Conservation (phyloP, 2,888 invertebrate species). For the Eupithecia abbreviata region DNA sequence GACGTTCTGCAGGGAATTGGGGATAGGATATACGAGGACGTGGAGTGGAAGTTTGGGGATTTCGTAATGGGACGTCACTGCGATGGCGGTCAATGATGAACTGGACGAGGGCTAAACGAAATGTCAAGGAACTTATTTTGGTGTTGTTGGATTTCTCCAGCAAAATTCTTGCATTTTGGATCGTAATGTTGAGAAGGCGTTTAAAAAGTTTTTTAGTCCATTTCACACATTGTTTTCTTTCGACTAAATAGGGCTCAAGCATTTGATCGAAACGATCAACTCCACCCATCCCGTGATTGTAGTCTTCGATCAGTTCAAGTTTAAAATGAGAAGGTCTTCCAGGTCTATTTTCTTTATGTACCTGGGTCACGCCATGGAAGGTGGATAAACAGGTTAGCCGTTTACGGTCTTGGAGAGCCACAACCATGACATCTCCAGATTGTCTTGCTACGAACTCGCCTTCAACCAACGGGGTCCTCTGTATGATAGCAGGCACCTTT, state of each 20-base stretch:
- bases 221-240: slow-evolving; percentile 26
- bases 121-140: slow-evolving; percentile 5
- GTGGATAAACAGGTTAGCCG: slow-evolving; percentile 19
- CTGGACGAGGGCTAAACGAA: slow-evolving; percentile 15
- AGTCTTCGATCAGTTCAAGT: slow-evolving; percentile 13
- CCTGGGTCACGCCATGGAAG: slow-evolving; percentile 15
- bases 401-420: slow-evolving; percentile 17
- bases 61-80: background rate
- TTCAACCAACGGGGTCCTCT: slow-evolving; percentile 25
- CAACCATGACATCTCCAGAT: slow-evolving; percentile 32
- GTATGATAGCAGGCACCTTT: slow-evolving; percentile 27
- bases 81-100: slow-evolving; percentile 17
- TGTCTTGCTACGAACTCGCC: slow-evolving; percentile 36
- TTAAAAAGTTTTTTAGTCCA: slow-evolving; percentile 27
- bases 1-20: slow-evolving; percentile 18
- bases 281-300: slow-evolving; percentile 29
- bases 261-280: slow-evolving; percentile 29
- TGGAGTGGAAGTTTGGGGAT: slow-evolving; percentile 13
- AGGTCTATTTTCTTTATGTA: slow-evolving; percentile 19
- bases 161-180: slow-evolving; percentile 26
- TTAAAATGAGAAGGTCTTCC: slow-evolving; percentile 19
- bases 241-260: slow-evolving; percentile 28
- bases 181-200: slow-evolving; percentile 21
- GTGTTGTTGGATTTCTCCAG: slow-evolving; percentile 18
- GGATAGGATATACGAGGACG: slow-evolving; percentile 5